Percentiles rank a stretch among this genome's conserved stretches.
These are phyloP conservation scores for Rousettus madagascariensis DNA, from an alignment of 2,797 vertebrate species.

Conservation along the genomic window DNA sequence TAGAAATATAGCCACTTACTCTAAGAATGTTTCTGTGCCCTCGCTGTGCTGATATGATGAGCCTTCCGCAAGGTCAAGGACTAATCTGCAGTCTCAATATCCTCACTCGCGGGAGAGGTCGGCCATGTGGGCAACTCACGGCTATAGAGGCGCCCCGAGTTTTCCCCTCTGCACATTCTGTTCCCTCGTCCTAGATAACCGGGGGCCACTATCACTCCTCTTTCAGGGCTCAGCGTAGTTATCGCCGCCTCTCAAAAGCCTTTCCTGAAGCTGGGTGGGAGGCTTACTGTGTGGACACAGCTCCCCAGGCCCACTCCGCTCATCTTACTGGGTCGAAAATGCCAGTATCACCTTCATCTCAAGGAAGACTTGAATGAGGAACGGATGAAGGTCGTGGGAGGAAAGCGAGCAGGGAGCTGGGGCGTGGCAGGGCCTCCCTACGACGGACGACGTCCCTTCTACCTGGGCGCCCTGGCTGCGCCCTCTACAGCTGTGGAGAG, in stretches of 20 bases:
- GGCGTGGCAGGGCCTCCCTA: background rate
- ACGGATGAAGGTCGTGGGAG: background rate
- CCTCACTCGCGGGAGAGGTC: background rate
- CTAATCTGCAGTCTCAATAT: background rate
- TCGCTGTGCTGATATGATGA: background rate
- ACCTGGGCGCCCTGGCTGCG: background rate
- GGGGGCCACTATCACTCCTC: background rate
- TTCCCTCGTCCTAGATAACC: background rate
- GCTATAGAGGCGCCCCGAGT: fast-evolving
- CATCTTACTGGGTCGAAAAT: background rate
- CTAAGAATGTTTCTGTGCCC: background rate
- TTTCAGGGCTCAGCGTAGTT: background rate
- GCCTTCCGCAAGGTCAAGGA: background rate
- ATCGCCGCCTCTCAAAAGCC: background rate
- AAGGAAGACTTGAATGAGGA: background rate
- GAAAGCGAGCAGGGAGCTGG: background rate
- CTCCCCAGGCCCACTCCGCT: too few relatives aligned
- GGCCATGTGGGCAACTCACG: background rate
- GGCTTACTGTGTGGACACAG: background rate
- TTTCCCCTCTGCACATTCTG: background rate
- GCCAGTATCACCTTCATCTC: background rate
- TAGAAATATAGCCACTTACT: background rate
- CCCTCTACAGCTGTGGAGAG: background rate
- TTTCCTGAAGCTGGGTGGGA: background rate
- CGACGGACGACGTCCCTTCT: background rate